Base-by-base conservation (phyloP, 2,888 invertebrate species). In the Cataglyphis cursor region DNA sequence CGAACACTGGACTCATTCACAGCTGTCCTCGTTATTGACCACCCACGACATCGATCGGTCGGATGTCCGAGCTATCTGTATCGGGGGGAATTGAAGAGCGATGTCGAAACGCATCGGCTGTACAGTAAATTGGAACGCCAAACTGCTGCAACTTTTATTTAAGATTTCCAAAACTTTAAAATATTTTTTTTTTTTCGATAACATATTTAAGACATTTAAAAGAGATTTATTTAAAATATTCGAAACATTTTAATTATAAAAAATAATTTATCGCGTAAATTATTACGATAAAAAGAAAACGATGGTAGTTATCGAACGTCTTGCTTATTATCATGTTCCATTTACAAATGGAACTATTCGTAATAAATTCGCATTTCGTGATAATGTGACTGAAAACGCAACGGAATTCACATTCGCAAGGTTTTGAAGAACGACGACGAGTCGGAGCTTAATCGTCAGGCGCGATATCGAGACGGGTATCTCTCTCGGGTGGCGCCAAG, bases 401-500 rank as follows among this genome's bases (percentile, higher is more conserved):
- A n/a, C 18, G n/a, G 18, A 59, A 31, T n/a, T 21, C 15, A 51
- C 61, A 54, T 28, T 38, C 15, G 28, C 24, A 80, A 83, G 76
- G 82, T 76, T 35, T 35, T 84, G 80, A 86, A 84, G 81, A 85
- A 82, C 81, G 74, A 68, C 64, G 85, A 84, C 87, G 83, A 81
- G 85, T 84, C 83, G 76, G 83, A 70, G 68, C 21, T 64, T 81
- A 86, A 81, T 91, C 88, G 86, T 90, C 84, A 89, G 83, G 59
- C 85, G 85, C 90, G 88, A 90, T 93, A 93, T 93, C 93, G 90
- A 91, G 88, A 89, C 89, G 91, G 89, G 89, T 91, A 93, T 93
- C 93, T 93, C 88, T 28, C 2, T 28, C 35, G 84, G 85, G 68
- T 91, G 93, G 93, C 92, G 92, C 92, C 92, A 93, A 93, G 93